Base-by-base conservation (phyloP, 2,113 vertebrate species). In the Salvelinus fontinalis region DNA sequence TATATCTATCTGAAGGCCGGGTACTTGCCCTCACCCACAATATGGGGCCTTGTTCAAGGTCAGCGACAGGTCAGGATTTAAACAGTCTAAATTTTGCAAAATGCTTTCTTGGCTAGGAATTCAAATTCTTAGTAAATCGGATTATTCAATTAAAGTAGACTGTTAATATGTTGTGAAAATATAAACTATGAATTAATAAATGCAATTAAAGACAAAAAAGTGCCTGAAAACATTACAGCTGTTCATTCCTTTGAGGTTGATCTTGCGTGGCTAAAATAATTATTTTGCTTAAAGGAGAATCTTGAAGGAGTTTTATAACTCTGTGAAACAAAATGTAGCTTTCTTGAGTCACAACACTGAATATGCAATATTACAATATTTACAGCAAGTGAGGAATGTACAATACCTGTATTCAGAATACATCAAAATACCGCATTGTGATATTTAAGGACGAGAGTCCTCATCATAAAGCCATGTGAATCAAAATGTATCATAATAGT, bases 41-140 rank as follows among this genome's bases (percentile, higher is more conserved):
- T 29, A 67, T 70, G 49, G 84, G 29, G 70, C 66, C 81, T 81
- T 85, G 78, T 83, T 84, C 83, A 77, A 89, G 79, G 78, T 92
- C 84, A 91, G 66, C 75, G 69, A 71, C 85, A 90, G 79, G 82
- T 88, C 81, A 90, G 73, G 67, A 87, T 82, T 85, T 87, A 87
- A 86, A 74, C 8, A 4, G 78, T 72, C 44, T 77, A 84, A 51
- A 64, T 79, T 79, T 82, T 76, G 20, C 9, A 49, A 65, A 71
- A 26, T 51, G 54, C 20, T 69, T 34, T 14, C 49, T 76, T 48
- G 39, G 26, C 51, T 76, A 13, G 5, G 9, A 16, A 62, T 77
- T 24, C 27, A 14, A 64, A 26, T 77, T 57, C 20, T 71, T 24
- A n/a, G 22, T n/a, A 70, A 75, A 79, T 70, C 72, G 67, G 72